Evolutionary conservation across 2,113 vertebrate species (phyloP).

Genomic region (Leuciscus idus): DNA sequence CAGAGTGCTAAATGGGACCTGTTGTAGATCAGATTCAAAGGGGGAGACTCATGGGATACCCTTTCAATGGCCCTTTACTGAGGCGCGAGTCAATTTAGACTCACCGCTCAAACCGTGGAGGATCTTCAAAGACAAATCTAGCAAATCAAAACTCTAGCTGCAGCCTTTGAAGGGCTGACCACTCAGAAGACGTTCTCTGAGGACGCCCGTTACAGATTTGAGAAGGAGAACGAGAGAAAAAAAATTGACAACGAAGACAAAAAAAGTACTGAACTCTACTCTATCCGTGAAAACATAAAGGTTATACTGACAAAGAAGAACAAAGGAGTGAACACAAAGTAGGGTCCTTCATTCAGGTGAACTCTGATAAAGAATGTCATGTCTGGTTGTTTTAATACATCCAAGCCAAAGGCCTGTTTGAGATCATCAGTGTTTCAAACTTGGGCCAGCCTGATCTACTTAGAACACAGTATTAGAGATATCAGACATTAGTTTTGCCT

Average conservation of each 20-base stretch:
- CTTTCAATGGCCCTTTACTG: background rate
- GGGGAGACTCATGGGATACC: background rate
- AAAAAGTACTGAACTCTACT: background rate
- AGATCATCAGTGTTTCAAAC: background rate
- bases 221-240: background rate
- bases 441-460: background rate
- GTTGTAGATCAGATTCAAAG: slow-evolving; percentile 1
- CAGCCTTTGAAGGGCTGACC: slow-evolving; percentile 7
- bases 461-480: background rate
- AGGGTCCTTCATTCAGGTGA: background rate
- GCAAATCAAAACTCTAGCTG: slow-evolving; percentile 5
- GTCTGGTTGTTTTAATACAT: background rate
- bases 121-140: slow-evolving; percentile 46
- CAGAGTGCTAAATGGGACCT: slow-evolving; percentile 15
- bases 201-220: background rate
- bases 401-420: background rate
- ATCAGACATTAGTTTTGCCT: background rate
- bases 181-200: slow-evolving; percentile 11
- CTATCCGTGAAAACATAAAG: background rate
- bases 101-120: background rate
- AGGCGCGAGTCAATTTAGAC: background rate
- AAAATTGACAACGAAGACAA: background rate
- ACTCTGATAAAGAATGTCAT: background rate
- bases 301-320: background rate
- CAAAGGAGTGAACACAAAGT: background rate